Evolutionary conservation across 1,140 invertebrate genomes (phyloP), one percentile per base, ranked within the genome.

Genomic region (Zaprionus vittiger): DNA sequence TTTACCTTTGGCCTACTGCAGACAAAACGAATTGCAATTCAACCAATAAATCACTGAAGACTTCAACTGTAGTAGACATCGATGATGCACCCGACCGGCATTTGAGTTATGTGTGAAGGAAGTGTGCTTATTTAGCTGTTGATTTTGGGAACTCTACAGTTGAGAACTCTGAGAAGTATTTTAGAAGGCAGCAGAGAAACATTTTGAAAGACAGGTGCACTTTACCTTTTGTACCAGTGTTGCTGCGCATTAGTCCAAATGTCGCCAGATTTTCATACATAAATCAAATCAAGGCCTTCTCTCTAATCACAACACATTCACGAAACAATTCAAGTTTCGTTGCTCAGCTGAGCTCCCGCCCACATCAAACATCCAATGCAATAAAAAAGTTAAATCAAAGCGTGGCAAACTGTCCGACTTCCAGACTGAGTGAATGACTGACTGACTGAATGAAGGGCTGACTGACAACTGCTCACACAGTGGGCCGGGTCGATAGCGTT

Each of bases 1-100:
- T 84, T 89, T 89, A 89, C 83, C 81, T 89, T 87, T 87, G 84
- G 84, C 81, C 83, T 73, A 89, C 66, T 83, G 72, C 56, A 81
- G 72, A 73, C 9, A 0, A 70, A 74, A 63, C 77, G 70, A 84
- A 81, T 64, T 70, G 74, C 74, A 84, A 78, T 81, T 71, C 38
- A 66, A 52, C 73, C 63, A 85, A 84, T 84, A 84, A 84, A 84
- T 84, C 81, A 85, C 77, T 68, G 41, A 3, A n/a, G 22, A 14
- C 5, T 5, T 6, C 20, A 24, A 52, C 7, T 12, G 11, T 17
- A 44, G 5, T n/a, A 2, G 38, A 41, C 15, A n/a, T 44, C 15
- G 41, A 41, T 41, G 4, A 15, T 41, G 12, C 15, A 7, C 14
- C 17, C 37, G 63, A 34, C 22, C 14, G 28, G 69, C 73, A 55